Evolutionary conservation across 23 tunicate species (phyloP), one percentile per base, ranked within the genome.

Genomic region (Phallusia fumigata): DNA sequence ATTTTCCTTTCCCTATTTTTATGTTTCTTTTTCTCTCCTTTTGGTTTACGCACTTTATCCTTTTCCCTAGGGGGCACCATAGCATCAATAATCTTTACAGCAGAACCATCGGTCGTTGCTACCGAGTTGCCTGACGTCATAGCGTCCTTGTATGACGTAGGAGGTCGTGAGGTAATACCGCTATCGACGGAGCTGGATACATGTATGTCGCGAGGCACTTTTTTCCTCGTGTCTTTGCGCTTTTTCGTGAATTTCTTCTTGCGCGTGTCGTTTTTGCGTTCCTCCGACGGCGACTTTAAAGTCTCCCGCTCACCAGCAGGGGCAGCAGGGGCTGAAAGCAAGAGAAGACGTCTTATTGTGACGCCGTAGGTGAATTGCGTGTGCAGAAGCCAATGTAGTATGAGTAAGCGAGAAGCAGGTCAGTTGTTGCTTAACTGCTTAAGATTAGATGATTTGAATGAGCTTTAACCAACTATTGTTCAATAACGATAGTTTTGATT

Each of bases 161-260:
- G 69, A 5, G 69, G 69, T 21, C 69, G 69, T 58, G 69, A 58
- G 15, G 69, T 58, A 58, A 58, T 58, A 58, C 69, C 69, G 13
- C 69, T 58, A 24, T 58, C 69, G 11, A 58, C 69, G 2, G 69
- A 58, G 16, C 69, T 58, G 3, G 69, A 58, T 21, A 58, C 69
- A 1, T 21, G 26, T 2, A 58, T 21, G 28, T 58, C 69, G 5
- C 69, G 26, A 16, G 69, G 28, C 28, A 24, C 11, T 3, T 21
- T 22, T 58, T 58, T 58, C 13, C 69, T 58, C 13, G 69, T 58
- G 69, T 58, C 69, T 58, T 58, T 58, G 26, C 69, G 26, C 69
- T 58, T 58, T 58, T 58, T 58, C 26, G 69, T 58, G 28, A 58
- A 58, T 58, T 58, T 58, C 28, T 58, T 58, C 69, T 58, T 58